phyloP scores from a whole-genome alignment of 2,113 vertebrate species.

The Cricetomys ansorgei region DNA sequence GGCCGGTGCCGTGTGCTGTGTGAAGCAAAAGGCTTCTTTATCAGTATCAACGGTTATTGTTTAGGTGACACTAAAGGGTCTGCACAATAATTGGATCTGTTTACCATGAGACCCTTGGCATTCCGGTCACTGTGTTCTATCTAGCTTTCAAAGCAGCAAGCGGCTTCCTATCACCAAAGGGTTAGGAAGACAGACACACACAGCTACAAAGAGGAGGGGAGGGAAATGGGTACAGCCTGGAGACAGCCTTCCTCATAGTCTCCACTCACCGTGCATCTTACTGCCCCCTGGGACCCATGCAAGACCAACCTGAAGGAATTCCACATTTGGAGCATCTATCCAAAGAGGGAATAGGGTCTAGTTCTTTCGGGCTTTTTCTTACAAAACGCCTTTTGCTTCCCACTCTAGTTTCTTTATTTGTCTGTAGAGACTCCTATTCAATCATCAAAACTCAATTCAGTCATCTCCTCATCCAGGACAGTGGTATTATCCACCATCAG shows the following conservation, averaged over 20 bases:
- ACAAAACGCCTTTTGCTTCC: neutral
- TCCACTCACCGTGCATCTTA: too few relatives aligned
- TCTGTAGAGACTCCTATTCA: neutral
- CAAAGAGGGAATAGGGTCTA: neutral
- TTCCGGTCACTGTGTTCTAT: neutral
- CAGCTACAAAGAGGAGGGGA: neutral
- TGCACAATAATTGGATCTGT: neutral
- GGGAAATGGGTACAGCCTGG: neutral
- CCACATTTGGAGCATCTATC: neutral
- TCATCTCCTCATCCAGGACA: neutral
- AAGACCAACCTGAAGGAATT: neutral
- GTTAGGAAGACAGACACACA: neutral
- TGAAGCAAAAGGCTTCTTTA: slow-evolving; percentile 59
- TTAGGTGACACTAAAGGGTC: slow-evolving; percentile 45
- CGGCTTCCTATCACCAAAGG: neutral
- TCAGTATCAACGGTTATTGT: slow-evolving; percentile 68
- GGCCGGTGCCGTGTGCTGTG: slow-evolving; percentile 58
- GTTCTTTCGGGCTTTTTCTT: neutral
- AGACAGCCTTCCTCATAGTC: neutral
- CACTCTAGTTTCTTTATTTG: neutral
- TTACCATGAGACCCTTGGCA: neutral
- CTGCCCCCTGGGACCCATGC: too few relatives aligned
- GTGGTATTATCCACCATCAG: neutral
- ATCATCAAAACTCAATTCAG: neutral
- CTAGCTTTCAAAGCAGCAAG: neutral